Conservation (phyloP, 2,113 vertebrate species). For the Etheostoma cragini region DNA sequence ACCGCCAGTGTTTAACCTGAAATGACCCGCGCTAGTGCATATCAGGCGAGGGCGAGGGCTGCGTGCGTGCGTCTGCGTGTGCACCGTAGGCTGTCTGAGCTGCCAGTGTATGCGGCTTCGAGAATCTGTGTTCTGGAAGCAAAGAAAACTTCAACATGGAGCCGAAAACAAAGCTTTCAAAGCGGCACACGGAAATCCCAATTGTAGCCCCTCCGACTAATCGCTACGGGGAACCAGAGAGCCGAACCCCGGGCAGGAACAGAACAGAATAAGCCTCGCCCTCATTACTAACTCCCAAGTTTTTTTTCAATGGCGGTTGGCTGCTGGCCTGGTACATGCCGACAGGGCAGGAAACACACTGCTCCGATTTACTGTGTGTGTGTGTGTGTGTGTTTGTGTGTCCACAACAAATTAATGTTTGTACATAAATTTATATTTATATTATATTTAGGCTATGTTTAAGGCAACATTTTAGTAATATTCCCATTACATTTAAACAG, state of each 20-base stretch:
- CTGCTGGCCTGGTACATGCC: slow-evolving; percentile 49
- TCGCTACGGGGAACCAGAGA: slow-evolving; percentile 78
- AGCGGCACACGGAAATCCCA: slow-evolving; percentile 37
- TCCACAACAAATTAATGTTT: no score
- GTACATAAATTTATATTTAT: no score
- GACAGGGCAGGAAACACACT: slow-evolving; percentile 41
- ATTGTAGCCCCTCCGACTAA: slow-evolving; percentile 65
- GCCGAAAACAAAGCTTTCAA: slow-evolving; percentile 37
- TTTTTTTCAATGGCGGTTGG: slow-evolving; percentile 45
- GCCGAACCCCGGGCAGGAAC: slow-evolving; percentile 50
- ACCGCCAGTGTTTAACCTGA: slow-evolving; percentile 76
- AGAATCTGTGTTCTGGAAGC: slow-evolving; percentile 31
- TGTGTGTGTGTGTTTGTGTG: background rate
- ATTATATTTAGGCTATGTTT: no score
- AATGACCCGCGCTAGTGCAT: slow-evolving; percentile 76
- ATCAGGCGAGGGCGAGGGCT: slow-evolving; percentile 53
- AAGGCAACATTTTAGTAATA: background rate
- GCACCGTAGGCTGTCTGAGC: background rate
- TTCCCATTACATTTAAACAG: background rate
- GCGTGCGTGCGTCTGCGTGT: slow-evolving; percentile 11
- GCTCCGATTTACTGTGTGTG: slow-evolving; percentile 5
- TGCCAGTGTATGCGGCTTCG: slow-evolving; percentile 14
- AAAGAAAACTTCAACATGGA: slow-evolving; percentile 68
- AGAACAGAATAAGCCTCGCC: slow-evolving; percentile 72
- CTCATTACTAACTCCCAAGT: slow-evolving; percentile 62